Evolutionary conservation across 2,113 vertebrate genomes (phyloP).

Genomic region (Mesocricetus auratus): DNA sequence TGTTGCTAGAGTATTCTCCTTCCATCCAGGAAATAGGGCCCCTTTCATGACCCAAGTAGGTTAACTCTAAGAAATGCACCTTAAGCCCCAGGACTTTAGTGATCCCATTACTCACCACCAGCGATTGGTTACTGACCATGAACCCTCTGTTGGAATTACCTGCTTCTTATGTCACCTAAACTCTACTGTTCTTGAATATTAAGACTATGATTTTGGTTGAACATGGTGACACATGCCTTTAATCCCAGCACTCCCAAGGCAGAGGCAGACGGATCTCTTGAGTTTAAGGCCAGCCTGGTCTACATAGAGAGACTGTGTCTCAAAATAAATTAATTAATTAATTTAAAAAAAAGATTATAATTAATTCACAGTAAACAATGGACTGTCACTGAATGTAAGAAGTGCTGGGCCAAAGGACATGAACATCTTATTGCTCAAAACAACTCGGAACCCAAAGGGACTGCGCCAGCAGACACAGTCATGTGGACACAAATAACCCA

Average conservation of each 20-base stretch:
- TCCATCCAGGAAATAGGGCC: slow-evolving; percentile 9
- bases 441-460: slow-evolving; percentile 57
- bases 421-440: slow-evolving; percentile 58
- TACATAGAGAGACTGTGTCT: background rate
- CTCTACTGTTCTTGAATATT: slow-evolving; percentile 21
- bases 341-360: background rate
- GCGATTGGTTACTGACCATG: background rate
- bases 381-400: slow-evolving; percentile 8
- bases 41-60: background rate
- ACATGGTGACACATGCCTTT: background rate
- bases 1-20: background rate
- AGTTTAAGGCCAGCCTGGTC: background rate
- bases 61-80: slow-evolving; percentile 43
- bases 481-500: slow-evolving; percentile 68
- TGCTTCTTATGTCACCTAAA: background rate
- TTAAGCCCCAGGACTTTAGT: background rate
- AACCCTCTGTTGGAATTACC: background rate
- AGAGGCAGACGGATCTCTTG: too few species aligned
- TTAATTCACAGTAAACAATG: background rate
- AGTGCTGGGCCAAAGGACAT: slow-evolving; percentile 43
- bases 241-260: too few species aligned
- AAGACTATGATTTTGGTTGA: background rate
- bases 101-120: background rate
- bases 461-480: slow-evolving; percentile 62
- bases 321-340: too few species aligned